Base-by-base conservation (phyloP, 2,113 vertebrate species). In the Cheirogaleus medius region DNA sequence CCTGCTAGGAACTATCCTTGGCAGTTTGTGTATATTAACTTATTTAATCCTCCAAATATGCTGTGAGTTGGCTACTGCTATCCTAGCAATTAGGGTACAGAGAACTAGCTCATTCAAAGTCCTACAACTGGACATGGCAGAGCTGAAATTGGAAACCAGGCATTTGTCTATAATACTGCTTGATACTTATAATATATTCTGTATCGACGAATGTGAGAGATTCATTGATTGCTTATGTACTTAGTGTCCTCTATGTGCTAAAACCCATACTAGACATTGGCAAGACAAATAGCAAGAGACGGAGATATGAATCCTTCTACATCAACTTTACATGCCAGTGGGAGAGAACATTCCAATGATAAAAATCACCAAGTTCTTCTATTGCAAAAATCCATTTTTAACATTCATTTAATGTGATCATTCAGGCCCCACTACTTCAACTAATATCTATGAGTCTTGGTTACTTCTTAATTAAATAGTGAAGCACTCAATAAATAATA, bases 401-500 rank as follows among this genome's bases (percentile, higher is more conserved):
- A 76, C 3, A 76, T 86, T 52, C 9, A 82, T 56, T 81, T 73
- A 10, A 76, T 44, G 25, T 66, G 68, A 63, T 44, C 12, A 8
- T 29, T 56, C 37, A 34, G 54, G 12, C 42, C 81, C 21, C 42
- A 73, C 23, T 47, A 63, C 3, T 78, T 89, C 25, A 82, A 21
- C 37, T 90, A 86, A 47, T 87, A 21, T 68, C 27, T 56, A 6
- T 78, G 29, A 69, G 15, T 52, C 27, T 80, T 81, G 42, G 2
- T 58, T 87, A 64, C 7, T 47, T 96, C 8, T 69, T 56, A 94
- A 82, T 81, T 34, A 93, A 95, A 87, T 80, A 96, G 54, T 32
- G 6, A 87, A 87, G 56, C 23, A 91, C 29, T 77, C 8, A 95
- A 64, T 77, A 90, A 69, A 77, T 47, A 90, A 81, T n/a, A 49